Conservation (phyloP, 1,140 invertebrate genomes). For the Dendrolimus punctatus region DNA sequence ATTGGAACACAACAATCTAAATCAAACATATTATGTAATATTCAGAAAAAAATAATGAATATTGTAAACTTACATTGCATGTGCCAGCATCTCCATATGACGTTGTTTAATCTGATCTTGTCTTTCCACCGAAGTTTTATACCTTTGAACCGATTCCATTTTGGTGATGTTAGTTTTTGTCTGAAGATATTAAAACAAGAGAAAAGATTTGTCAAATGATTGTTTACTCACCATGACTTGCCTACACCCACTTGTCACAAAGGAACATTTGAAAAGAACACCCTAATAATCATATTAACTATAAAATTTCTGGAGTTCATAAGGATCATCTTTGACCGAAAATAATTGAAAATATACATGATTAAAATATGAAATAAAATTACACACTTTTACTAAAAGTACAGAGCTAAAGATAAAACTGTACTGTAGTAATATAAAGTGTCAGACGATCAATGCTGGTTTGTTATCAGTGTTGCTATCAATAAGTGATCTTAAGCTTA, state of each 20-base stretch:
- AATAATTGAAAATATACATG: conserved; percentile 23
- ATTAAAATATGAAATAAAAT: conserved; percentile 31
- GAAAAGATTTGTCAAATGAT: conserved; percentile 15
- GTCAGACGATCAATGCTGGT: conserved; percentile 32
- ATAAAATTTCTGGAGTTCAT: conserved; percentile 43
- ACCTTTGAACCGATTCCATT: conserved; percentile 99
- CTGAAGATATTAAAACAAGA: conserved; percentile 76
- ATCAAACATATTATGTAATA: no score
- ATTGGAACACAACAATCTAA: neutral
- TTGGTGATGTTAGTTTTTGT: conserved; percentile 98
- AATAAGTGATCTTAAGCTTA: conserved; percentile 64
- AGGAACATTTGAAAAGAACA: conserved; percentile 34
- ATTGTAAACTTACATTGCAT: conserved; percentile 93
- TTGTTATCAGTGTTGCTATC: conserved; percentile 55
- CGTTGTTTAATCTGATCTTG: conserved; percentile 99
- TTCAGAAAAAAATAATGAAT: neutral
- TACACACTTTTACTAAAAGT: conserved; percentile 27
- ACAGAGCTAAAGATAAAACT: conserved; percentile 35
- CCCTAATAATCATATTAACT: conserved; percentile 36
- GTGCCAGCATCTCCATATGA: conserved; percentile 99
- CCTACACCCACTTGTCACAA: conserved; percentile 38
- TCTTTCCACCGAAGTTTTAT: conserved; percentile 97
- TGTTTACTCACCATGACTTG: conserved; percentile 43
- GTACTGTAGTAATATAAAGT: conserved; percentile 24
- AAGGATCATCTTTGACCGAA: conserved; percentile 41